Evolutionary conservation across 2,888 invertebrate genomes (phyloP).

Genomic region (Ectemnius continuus): DNA sequence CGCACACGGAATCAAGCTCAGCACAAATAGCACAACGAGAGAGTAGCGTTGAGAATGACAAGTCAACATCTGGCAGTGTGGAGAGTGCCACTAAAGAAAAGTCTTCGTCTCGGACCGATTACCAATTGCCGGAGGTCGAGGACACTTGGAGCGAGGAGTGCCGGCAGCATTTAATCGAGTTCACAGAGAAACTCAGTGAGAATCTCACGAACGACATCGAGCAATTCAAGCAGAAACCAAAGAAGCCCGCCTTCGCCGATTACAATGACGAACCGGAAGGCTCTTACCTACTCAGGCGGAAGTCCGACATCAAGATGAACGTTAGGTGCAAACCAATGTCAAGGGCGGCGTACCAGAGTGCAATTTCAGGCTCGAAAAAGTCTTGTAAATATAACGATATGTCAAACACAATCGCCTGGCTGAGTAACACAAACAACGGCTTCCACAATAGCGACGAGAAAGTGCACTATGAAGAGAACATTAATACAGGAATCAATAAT

Average conservation of each 20-base stretch:
- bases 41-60: constrained; percentile 11
- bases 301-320: constrained; percentile 1
- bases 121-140: constrained; percentile 57
- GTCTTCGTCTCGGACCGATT: constrained; percentile 14
- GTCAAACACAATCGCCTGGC: constrained; percentile 47
- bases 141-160: constrained; percentile 83
- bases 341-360: constrained; percentile 3
- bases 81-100: constrained; percentile 17
- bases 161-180: constrained; percentile 86
- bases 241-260: constrained; percentile 60
- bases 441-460: constrained; percentile 31
- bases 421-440: constrained; percentile 42
- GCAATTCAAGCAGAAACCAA: constrained; percentile 72
- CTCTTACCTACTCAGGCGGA: neutral
- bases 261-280: constrained; percentile 13
- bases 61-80: constrained; percentile 3
- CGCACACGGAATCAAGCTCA: constrained; percentile 30
- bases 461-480: constrained; percentile 1
- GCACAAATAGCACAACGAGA: constrained; percentile 26
- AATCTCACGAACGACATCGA: constrained; percentile 89
- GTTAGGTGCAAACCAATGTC: constrained; percentile 11
- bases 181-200: constrained; percentile 90
- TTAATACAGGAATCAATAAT: neutral
- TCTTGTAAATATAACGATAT: constrained; percentile 39
- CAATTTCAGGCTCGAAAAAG: constrained; percentile 19